Evolutionary conservation across 2,797 vertebrate species (phyloP).

Genomic region (Phrynocephalus forsythii): DNA sequence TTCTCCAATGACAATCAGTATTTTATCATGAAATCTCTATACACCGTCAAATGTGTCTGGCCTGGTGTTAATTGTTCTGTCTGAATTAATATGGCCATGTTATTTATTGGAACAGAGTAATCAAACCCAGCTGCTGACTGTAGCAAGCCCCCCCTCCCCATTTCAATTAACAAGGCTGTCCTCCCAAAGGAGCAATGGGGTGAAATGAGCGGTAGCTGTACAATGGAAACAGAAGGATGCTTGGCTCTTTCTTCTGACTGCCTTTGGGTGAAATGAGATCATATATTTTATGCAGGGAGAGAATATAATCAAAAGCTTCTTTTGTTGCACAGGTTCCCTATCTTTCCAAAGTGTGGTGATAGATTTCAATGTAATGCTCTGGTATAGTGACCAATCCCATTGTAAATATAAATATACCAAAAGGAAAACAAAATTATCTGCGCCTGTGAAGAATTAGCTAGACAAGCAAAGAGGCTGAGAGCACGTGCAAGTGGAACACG

Average conservation of each 20-base stretch:
- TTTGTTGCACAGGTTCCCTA: neutral
- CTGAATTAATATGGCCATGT: constrained; percentile 71
- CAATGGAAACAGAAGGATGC: constrained; percentile 28
- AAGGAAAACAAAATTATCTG: neutral
- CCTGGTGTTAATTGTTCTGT: constrained; percentile 78
- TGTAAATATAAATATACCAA: constrained; percentile 20
- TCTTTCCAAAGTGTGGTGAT: constrained; percentile 13
- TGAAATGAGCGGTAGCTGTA: constrained; percentile 53
- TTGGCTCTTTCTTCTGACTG: neutral
- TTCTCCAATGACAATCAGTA: constrained; percentile 55
- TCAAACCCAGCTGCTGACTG: constrained; percentile 70
- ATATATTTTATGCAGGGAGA: neutral
- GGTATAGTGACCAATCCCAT: neutral
- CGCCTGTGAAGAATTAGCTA: neutral
- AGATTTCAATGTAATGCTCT: constrained; percentile 19
- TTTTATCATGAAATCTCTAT: constrained; percentile 66
- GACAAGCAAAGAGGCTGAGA: neutral
- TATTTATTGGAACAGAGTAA: constrained; percentile 76
- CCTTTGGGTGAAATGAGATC: neutral
- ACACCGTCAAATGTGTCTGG: constrained; percentile 70
- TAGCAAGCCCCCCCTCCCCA: constrained; percentile 45
- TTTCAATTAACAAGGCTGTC: constrained; percentile 72
- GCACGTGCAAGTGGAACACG: neutral
- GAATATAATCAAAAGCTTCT: neutral
- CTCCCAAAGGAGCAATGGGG: constrained; percentile 71